Base-by-base conservation (phyloP, 2,888 invertebrate species). In the Eupithecia tripunctaria region DNA sequence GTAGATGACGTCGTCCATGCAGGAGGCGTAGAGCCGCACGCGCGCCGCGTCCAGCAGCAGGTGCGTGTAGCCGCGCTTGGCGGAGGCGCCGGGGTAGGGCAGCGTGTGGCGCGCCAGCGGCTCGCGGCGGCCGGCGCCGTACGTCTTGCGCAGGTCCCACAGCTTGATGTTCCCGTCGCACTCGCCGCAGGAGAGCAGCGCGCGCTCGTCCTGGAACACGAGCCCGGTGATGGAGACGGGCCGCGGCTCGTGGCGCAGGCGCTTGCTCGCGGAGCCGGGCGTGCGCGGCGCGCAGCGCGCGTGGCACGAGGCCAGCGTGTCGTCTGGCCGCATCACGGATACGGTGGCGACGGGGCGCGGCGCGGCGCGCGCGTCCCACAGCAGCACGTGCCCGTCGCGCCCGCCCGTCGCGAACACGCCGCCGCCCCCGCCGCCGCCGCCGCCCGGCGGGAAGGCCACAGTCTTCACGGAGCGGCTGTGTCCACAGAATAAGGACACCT, bases 361-460 rank as follows among this genome's bases (percentile, higher is more conserved):
- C 88, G 32, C 92, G 29, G 85, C 85, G 15, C 92, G 84, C 0
- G 95, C 95, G 86, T 98, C 99, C 98, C 98, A 98, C 25, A 98
- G 87, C 81, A 97, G 96, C 25, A 98, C 97, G 80, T 96, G 96
- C 0, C 98, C 98, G 91, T 99, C 98, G 43, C 98, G 94, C 0
- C 97, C 97, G 25, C 98, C 98, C 0, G 98, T 97, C 0, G 98
- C 98, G 92, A 98, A 98, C 2, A 98, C 96, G 70, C 96, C 96
- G 80, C 95, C 88, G 91, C 97, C 97, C 10, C 95, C n/a, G n/a
- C n/a, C 96, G 70, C 96, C 96, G 80, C 95, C 88, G 91, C 97
- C 97, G 8, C 95, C 90, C 64, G 96, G 96, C 14, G 96, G 95
- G 85, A 97, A 97, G 2, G 96, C 96, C 0, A 97, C 97, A 1